Conservation (phyloP, 2,113 vertebrate genomes). For the Pachyramphus minor region DNA sequence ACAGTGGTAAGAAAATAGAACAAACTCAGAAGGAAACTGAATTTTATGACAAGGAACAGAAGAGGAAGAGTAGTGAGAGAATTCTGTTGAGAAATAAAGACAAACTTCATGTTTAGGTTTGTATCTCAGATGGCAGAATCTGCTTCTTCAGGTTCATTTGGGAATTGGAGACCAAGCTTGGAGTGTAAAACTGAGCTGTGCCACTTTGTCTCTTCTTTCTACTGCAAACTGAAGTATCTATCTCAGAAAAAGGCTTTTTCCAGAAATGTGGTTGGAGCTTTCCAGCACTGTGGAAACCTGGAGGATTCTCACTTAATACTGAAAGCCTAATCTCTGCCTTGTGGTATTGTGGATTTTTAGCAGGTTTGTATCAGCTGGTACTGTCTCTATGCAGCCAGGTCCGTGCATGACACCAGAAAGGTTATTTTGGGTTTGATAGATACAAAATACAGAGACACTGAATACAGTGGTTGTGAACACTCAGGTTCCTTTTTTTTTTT, state of each 20-base stretch:
- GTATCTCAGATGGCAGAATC: not conserved
- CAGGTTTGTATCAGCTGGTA: not conserved
- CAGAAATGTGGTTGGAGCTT: not conserved
- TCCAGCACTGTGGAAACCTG: not conserved
- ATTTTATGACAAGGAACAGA: not conserved
- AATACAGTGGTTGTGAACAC: not conserved
- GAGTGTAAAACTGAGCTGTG: not conserved
- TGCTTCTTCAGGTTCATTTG: not conserved
- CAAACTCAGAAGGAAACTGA: not conserved
- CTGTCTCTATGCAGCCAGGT: not conserved
- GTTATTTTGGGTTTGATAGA: not conserved
- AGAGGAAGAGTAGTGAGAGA: not conserved
- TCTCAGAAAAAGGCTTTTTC: not conserved
- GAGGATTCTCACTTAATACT: not conserved
- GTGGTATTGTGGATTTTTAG: not conserved
- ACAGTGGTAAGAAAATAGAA: not conserved
- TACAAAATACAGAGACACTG: too few relatives aligned
- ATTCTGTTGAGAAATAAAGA: not conserved
- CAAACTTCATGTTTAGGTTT: not conserved
- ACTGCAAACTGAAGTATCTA: not conserved
- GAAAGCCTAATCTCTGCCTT: not conserved
- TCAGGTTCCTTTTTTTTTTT: rapidly evolving
- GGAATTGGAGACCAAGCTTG: not conserved
- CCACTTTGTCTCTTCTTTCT: not conserved
- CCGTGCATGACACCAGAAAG: not conserved